Conservation (phyloP, 1,140 invertebrate genomes). For the Caerostris darwini region DNA sequence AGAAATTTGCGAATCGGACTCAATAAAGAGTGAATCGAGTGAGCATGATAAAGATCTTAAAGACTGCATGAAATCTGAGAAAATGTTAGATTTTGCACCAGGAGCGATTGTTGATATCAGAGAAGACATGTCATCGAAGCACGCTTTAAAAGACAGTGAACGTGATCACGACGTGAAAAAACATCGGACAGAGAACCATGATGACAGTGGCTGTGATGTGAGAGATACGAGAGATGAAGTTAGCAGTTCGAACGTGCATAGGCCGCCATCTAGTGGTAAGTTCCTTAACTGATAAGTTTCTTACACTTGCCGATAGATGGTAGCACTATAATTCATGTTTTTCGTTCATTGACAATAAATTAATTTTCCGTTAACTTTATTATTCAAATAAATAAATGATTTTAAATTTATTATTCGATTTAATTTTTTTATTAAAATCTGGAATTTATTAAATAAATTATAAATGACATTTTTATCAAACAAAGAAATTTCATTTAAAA, state of each 20-base stretch:
- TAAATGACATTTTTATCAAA: too few species aligned
- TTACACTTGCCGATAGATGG: neutral
- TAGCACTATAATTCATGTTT: neutral
- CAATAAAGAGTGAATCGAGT: too few species aligned
- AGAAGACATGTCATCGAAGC: neutral
- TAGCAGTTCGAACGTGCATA: neutral
- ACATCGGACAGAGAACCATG: neutral
- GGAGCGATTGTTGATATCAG: neutral
- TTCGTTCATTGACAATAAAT: too few species aligned
- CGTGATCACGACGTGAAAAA: constrained; percentile 24
- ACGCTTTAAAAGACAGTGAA: constrained; percentile 8
- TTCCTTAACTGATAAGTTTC: neutral
- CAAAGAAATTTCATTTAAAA: too few species aligned
- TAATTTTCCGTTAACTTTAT: too few species aligned
- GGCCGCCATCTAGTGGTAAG: constrained; percentile 70
- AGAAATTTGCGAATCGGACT: neutral
- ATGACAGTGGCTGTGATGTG: constrained; percentile 28
- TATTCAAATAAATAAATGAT: too few species aligned
- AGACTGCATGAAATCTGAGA: neutral
- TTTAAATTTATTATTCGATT: too few species aligned
- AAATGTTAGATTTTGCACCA: constrained; percentile 39
- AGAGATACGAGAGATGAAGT: neutral
- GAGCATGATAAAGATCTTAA: neutral
- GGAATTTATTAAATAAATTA: too few species aligned
- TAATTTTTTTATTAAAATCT: too few species aligned